Evolutionary conservation across 2,888 invertebrate species (phyloP), one percentile per base, ranked within the genome.

Genomic region (Aphrophora alni): DNA sequence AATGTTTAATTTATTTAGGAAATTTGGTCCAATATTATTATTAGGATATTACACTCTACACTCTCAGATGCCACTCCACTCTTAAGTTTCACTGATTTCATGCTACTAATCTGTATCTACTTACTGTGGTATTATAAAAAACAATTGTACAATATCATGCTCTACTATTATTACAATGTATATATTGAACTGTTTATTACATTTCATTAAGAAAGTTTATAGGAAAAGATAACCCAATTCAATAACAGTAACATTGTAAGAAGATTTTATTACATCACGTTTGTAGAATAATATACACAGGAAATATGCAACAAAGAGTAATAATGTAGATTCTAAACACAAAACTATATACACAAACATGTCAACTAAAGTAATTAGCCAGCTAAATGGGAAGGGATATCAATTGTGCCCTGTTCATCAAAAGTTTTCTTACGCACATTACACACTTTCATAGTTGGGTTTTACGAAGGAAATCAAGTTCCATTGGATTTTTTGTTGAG

Each of bases 211-310:
- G n/a, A n/a, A n/a, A n/a, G n/a, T n/a, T n/a, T n/a, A 21, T 21
- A 59, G 21, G 4, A 21, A 12, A 59, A 59, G 59, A 59, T 59
- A 21, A 21, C 33, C 12, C 59, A 59, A 59, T 1, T 59, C 21
- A 59, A 21, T 59, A 59, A 59, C 59, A 59, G 59, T 59, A 59
- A 59, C 59, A 59, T 59, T 59, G 21, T 59, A 59, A 21, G 59
- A 59, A 59, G 59, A 59, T 59, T 59, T 59, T 59, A 59, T 59
- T 59, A 59, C 59, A 59, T 21, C 21, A 59, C 59, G 21, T 59
- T n/a, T 59, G 59, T 59, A 59, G 59, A 59, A 59, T 59, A 59
- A 59, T 59, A 59, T 59, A 59, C 59, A 59, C 59, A 59, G 59
- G 59, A 59, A 21, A 59, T 59, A 59, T 59, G 59, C 59, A 59